phyloP scores from a whole-genome alignment of 2,888 invertebrate genomes.

The Eupithecia abbreviata region DNA sequence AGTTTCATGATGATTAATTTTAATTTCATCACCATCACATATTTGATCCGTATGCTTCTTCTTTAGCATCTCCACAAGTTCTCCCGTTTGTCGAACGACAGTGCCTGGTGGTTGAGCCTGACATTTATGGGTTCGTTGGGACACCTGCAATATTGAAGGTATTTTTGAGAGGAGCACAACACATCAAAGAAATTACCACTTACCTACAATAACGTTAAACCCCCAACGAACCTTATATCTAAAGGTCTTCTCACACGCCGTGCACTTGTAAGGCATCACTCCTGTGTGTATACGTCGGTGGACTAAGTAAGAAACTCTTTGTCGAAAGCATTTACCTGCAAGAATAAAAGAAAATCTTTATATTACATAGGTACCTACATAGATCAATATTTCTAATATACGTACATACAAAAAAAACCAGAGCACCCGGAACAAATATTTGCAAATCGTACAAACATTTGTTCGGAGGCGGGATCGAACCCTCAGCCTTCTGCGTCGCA shows the following conservation, averaged over 20 bases:
- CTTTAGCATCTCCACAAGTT: constrained; percentile 79
- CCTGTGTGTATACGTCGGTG: constrained; percentile 93
- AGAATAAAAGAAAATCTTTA: constrained; percentile 36
- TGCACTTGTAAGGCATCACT: constrained; percentile 93
- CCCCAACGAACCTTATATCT: constrained; percentile 87
- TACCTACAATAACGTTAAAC: background rate
- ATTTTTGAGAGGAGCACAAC: background rate
- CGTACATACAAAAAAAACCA: no score
- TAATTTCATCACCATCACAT: background rate
- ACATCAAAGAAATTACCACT: background rate
- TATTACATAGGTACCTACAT: no score
- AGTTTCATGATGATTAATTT: constrained; percentile 22
- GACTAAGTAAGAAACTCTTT: constrained; percentile 92
- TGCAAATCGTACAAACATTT: no score
- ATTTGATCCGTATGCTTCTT: constrained; percentile 62
- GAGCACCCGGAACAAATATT: background rate
- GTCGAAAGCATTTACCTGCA: constrained; percentile 93
- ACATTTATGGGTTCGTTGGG: constrained; percentile 93
- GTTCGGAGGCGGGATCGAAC: background rate
- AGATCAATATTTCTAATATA: no score
- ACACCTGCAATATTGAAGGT: constrained; percentile 81
- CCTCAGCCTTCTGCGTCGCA: background rate
- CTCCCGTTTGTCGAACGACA: constrained; percentile 77
- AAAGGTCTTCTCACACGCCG: constrained; percentile 91
- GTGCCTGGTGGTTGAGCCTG: constrained; percentile 85